Evolutionary conservation across 2,888 invertebrate species (phyloP).

Genomic region (Aquatica leii): DNA sequence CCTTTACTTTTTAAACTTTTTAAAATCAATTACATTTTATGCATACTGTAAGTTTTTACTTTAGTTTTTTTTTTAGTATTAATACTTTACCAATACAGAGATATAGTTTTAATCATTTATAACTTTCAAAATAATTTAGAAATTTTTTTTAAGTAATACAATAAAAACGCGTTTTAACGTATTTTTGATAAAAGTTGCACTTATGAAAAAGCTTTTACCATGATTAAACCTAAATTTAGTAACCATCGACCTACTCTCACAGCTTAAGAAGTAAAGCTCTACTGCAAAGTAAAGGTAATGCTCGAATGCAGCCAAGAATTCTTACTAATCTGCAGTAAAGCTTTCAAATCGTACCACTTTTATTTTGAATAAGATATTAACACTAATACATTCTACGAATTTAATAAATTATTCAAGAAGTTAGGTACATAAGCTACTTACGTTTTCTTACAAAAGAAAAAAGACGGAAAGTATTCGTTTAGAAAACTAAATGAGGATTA

Average conservation of each 20-base stretch:
- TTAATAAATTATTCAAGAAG: conserved; percentile 11
- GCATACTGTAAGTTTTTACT: too few relatives aligned
- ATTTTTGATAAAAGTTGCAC: conserved; percentile 4
- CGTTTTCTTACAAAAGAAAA: conserved; percentile 7
- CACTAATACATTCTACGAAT: conserved; percentile 19
- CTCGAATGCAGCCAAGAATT: conserved; percentile 24
- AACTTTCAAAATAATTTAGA: too few relatives aligned
- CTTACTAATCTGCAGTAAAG: conserved; percentile 26
- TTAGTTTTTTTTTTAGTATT: too few relatives aligned
- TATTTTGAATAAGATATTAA: conserved; percentile 34
- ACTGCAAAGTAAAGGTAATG: conserved; percentile 29
- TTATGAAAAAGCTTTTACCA: conserved; percentile 31
- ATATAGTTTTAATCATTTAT: too few relatives aligned
- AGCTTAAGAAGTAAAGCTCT: conserved; percentile 28
- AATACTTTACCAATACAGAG: too few relatives aligned
- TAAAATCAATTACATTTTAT: too few relatives aligned
- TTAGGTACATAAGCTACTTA: neutral
- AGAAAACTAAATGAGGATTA: conserved; percentile 9
- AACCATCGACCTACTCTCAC: conserved; percentile 27
- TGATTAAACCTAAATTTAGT: conserved; percentile 29
- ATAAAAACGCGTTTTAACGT: too few relatives aligned
- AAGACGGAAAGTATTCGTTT: neutral
- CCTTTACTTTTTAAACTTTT: too few relatives aligned
- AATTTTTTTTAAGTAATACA: too few relatives aligned
- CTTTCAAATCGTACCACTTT: conserved; percentile 29